Evolutionary conservation across 2,113 vertebrate species (phyloP), one percentile per base, ranked within the genome.

Genomic region (Numida meleagris): DNA sequence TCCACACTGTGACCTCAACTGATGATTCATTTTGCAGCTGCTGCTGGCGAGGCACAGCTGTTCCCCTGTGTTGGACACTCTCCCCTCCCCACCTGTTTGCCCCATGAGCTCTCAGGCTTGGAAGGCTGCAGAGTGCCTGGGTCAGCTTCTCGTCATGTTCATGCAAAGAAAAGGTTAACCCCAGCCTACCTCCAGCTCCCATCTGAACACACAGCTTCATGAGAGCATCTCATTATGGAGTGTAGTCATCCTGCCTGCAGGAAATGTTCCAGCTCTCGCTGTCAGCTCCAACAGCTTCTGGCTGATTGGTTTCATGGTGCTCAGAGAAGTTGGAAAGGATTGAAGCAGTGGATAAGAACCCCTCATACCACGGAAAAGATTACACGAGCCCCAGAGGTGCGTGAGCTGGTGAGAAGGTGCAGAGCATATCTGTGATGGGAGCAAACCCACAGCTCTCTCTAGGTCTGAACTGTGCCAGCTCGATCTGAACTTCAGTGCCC

Each of bases 311-410:
- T 91, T 86, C 80, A 50, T 65, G 61, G 59, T 43, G 46, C 88
- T 90, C 5, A 48, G 72, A 81, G 72, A 91, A 91, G 61, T 23
- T 96, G 96, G 95, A 96, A 88, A 77, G 80, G 73, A 57, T 36
- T 90, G 68, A 78, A 80, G 93, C 29, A 57, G 33, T 3, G 82
- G 82, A 67, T 86, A 67, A 75, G 85, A 75, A 76, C 78, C 40
- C 82, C 84, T 87, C 89, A 53, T 57, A 72, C 10, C 94, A 95
- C 86, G 93, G 95, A 93, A 94, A 97, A 94, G 93, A 90, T 90
- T 61, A 81, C 82, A 50, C 3, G 70, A 78, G 86, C 73, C 48
- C 40, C 53, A 55, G 90, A 94, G 91, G 95, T 40, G 8, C 23
- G 63, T 46, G 80, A 93, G 81, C 46, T 36, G 34, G 86, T 80